Conservation (phyloP, 2,888 invertebrate species). For the Microctonus aethiopoides region DNA sequence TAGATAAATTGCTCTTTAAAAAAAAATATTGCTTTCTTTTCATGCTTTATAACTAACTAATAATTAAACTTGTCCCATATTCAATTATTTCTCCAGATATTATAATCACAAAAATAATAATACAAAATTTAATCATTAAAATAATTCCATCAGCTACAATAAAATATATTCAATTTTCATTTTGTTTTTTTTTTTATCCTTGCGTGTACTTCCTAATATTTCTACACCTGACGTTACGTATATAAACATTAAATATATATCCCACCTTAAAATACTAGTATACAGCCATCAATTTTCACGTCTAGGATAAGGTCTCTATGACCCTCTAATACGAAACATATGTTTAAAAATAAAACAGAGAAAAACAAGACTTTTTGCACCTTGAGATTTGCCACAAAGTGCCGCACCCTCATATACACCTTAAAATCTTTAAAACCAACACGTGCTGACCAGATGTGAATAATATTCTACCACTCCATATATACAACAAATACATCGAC, state of each 20-base stretch:
- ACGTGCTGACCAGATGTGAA: conserved; percentile 55
- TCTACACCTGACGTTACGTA: conserved; percentile 34
- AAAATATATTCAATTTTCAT: conserved; percentile 52
- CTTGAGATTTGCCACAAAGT: conserved; percentile 32
- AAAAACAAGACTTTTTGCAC: conserved; percentile 38
- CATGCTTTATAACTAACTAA: too few relatives aligned
- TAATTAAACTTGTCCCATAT: too few relatives aligned
- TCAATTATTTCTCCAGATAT: too few relatives aligned
- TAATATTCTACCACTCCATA: conserved; percentile 3
- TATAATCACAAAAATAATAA: too few relatives aligned
- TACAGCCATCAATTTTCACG: conserved; percentile 36
- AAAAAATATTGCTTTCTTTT: too few relatives aligned
- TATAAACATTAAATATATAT: not conserved
- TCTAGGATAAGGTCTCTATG: conserved; percentile 25
- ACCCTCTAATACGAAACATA: conserved; percentile 60
- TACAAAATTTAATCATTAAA: too few relatives aligned
- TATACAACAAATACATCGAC: not conserved
- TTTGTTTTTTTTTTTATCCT: too few relatives aligned
- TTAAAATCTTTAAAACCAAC: conserved; percentile 37
- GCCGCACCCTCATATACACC: conserved; percentile 29
- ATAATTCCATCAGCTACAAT: too few relatives aligned
- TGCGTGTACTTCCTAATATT: conserved; percentile 51
- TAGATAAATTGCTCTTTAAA: too few relatives aligned
- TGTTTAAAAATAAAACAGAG: conserved; percentile 37
- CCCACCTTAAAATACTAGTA: not conserved